Percentiles rank a stretch among this genome's conserved stretches.
Evolutionary conservation across 2,113 vertebrate genomes (phyloP).

Genomic region (Lycocorax pyrrhopterus): DNA sequence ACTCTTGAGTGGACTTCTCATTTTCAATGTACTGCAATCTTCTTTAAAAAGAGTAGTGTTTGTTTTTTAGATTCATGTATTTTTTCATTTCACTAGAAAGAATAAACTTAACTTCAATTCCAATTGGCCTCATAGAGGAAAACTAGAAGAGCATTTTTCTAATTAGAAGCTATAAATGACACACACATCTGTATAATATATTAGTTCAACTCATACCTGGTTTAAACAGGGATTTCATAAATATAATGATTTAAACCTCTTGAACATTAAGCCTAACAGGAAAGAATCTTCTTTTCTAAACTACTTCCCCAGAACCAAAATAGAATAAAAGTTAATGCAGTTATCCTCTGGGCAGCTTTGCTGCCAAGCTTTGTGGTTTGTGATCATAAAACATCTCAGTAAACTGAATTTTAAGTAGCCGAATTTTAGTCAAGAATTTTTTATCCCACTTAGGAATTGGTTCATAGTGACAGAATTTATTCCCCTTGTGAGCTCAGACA

Average conservation of each 20-base stretch:
- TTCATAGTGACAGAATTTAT: conserved; percentile 52
- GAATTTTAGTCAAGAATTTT: conserved; percentile 52
- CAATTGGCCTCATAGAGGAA: neutral
- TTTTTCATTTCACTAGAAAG: neutral
- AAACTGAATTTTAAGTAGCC: conserved; percentile 61
- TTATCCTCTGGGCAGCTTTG: neutral
- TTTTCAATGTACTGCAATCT: neutral
- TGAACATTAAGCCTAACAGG: neutral
- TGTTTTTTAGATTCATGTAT: neutral
- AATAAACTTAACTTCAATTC: neutral
- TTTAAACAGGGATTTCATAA: neutral
- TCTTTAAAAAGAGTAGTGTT: neutral
- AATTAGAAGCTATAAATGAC: neutral
- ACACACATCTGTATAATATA: neutral
- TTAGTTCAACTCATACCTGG: neutral
- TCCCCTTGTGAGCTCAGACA: conserved; percentile 40
- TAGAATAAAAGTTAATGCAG: conserved; percentile 28
- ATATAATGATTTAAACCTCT: neutral
- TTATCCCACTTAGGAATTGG: conserved; percentile 45
- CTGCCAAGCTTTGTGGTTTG: conserved; percentile 41
- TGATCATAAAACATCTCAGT: conserved; percentile 44
- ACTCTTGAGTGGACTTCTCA: neutral
- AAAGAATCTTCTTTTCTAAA: neutral
- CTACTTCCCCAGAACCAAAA: neutral
- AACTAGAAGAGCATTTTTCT: neutral